phyloP scores from a whole-genome alignment of 2,888 invertebrate species.

The Tinea trinotella region DNA sequence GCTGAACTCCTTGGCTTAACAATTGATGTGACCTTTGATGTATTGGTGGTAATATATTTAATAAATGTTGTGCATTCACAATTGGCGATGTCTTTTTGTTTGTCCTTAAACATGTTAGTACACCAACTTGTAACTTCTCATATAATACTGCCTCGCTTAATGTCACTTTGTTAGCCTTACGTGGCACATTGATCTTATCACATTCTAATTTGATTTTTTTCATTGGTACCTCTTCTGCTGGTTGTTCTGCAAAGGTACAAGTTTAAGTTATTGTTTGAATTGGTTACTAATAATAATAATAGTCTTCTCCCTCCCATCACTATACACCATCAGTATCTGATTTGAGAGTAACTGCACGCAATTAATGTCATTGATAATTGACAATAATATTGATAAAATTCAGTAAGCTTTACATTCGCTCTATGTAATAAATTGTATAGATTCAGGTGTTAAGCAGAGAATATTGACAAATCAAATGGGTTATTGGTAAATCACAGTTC shows the following conservation, averaged over 20 bases:
- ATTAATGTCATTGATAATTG: too few relatives aligned
- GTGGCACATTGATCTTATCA: conserved; percentile 34
- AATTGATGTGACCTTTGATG: conserved; percentile 52
- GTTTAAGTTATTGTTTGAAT: too few relatives aligned
- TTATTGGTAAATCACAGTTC: too few relatives aligned
- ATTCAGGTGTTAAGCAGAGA: too few relatives aligned
- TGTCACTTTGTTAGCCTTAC: conserved; percentile 29
- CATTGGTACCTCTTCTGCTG: conserved; percentile 48
- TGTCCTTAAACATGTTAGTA: conserved; percentile 74
- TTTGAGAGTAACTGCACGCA: too few relatives aligned
- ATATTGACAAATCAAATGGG: too few relatives aligned
- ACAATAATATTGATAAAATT: too few relatives aligned
- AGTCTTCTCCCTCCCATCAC: too few relatives aligned
- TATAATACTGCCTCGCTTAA: conserved; percentile 64
- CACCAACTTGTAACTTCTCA: conserved; percentile 77
- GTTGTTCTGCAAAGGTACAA: conserved; percentile 49
- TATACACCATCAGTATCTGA: too few relatives aligned
- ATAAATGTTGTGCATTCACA: conserved; percentile 75
- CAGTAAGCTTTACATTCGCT: too few relatives aligned
- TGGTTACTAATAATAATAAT: too few relatives aligned
- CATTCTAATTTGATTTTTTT: conserved; percentile 60
- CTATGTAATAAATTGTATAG: too few relatives aligned
- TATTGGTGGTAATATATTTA: conserved; percentile 57
- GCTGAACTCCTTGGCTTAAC: conserved; percentile 40
- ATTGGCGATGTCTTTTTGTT: conserved; percentile 36